These are phyloP conservation scores for Phyllotreta striolata DNA, from an alignment of 2,888 invertebrate genomes.

Conservation along the genomic window DNA sequence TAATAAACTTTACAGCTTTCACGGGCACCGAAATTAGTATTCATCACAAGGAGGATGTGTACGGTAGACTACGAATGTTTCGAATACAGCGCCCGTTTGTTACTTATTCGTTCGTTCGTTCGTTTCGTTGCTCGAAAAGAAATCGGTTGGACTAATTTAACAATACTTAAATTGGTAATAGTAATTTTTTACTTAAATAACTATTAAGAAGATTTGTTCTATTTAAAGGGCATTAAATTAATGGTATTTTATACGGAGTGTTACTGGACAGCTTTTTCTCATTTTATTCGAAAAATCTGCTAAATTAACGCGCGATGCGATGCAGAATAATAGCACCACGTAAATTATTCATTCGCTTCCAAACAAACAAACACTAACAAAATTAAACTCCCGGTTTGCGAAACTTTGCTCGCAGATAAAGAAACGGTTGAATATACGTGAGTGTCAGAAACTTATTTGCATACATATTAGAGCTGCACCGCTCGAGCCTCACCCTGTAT, in stretches of 20 bases:
- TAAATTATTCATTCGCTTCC: no score
- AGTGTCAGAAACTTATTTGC: slow-evolving; percentile 19
- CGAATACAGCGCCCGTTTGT: slow-evolving; percentile 26
- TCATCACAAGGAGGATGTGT: slow-evolving; percentile 53
- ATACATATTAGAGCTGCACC: slow-evolving; percentile 19
- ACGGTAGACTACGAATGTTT: slow-evolving; percentile 39
- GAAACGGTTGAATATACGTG: slow-evolving; percentile 5
- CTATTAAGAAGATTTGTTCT: background rate
- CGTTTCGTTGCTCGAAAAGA: slow-evolving; percentile 2
- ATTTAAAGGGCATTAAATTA: no score
- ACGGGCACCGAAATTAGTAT: slow-evolving; percentile 54
- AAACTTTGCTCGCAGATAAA: slow-evolving; percentile 15
- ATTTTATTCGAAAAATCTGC: no score
- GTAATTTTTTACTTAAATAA: background rate
- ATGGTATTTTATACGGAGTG: no score
- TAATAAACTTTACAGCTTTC: slow-evolving; percentile 56
- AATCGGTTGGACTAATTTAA: slow-evolving; percentile 14
- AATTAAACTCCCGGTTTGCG: slow-evolving; percentile 8
- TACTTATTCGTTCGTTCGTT: slow-evolving; percentile 6
- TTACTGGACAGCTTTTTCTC: no score
- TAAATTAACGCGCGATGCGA: no score
- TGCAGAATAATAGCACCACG: background rate
- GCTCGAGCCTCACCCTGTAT: slow-evolving; percentile 26
- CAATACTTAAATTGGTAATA: slow-evolving; percentile 13
- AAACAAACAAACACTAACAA: slow-evolving; percentile 16